Base-by-base conservation (phyloP, 2,888 invertebrate species). In the Drosophila mettleri region DNA sequence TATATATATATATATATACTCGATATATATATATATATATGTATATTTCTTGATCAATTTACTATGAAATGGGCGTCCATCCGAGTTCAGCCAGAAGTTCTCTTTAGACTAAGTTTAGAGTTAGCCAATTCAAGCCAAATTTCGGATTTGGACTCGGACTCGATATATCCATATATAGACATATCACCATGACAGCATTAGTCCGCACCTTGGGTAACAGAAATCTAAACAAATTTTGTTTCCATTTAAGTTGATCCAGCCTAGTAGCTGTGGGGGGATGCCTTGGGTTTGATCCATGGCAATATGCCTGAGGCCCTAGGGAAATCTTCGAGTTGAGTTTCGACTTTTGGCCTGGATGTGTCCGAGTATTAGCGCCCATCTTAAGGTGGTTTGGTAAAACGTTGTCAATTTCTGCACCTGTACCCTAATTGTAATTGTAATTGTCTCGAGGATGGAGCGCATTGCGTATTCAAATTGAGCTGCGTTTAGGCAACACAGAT, bases 401-500 rank as follows among this genome's bases (percentile, higher is more conserved):
- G 27, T 16, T 27, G 43, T 43, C 43, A 45, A 27, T 43, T 43
- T 9, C 24, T 27, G 43, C 43, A 43, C 43, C n/a, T 41, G 41
- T 39, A 22, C 41, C 48, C n/a, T n/a, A n/a, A n/a, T n/a, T n/a
- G n/a, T n/a, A n/a, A n/a, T n/a, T 16, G 8, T 18, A 39, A 59
- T 33, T 59, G 58, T 16, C 31, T 9, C 12, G 7, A 24, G 33
- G 58, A 39, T 31, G 33, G 22, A 45, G 34, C 24, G 67, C 67
- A 66, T 55, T 31, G n/a, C 1, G 31, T 24, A 55, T 51, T 43
- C 43, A 55, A 66, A 66, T 48, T 36, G 27, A 14, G 18, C 24
- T 3, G n/a, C 49, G 49, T 34, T 49, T 49, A 22, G 7, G 14
- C 16, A 49, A 22, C 22, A 39, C 12, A 16, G 39, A 12, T 39